These are phyloP conservation scores for Cyprinus carpio DNA, from an alignment of 2,113 vertebrate species.

Conservation along the genomic window DNA sequence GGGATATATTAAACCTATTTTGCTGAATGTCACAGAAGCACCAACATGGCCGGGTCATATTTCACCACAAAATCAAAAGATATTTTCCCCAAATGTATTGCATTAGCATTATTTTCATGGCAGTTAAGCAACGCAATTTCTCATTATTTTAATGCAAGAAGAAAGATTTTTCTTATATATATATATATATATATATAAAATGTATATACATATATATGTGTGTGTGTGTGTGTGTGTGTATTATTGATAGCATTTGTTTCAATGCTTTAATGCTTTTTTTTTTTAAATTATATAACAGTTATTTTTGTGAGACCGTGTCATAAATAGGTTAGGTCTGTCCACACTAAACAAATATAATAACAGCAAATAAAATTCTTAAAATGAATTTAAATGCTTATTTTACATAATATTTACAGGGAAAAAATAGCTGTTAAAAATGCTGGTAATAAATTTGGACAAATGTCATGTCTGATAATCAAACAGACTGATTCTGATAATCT, in stretches of 20 bases:
- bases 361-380: not conserved
- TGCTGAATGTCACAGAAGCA: not conserved
- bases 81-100: not conserved
- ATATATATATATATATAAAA: too few species aligned
- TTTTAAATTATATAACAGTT: not conserved
- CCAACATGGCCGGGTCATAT: not conserved
- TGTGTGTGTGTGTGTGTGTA: too few species aligned
- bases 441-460: not conserved
- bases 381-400: not conserved
- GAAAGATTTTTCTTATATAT: too few species aligned
- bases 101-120: not conserved
- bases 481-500: not conserved
- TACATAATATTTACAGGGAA: not conserved
- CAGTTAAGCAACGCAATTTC: not conserved
- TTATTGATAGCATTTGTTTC: not conserved
- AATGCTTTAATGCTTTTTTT: not conserved
- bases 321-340: not conserved
- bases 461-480: not conserved
- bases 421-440: not conserved
- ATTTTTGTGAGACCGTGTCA: not conserved
- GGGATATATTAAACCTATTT: not conserved
- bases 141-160: too few species aligned
- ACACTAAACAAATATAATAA: not conserved
- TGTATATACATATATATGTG: too few species aligned
- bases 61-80: not conserved